phyloP scores from a whole-genome alignment of 2,888 invertebrate species.

The Euplagia quadripunctaria region DNA sequence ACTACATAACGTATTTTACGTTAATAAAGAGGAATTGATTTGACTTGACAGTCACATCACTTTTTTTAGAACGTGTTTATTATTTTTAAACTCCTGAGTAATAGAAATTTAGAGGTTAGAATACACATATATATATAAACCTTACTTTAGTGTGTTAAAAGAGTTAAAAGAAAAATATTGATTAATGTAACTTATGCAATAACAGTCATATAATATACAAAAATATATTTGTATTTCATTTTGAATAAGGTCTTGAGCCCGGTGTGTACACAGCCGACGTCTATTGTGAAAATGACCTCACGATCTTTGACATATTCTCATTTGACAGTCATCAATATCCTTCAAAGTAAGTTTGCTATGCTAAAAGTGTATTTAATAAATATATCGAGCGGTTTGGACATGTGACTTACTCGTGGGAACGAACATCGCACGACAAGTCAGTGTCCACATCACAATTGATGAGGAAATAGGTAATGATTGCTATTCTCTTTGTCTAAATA shows the following conservation, averaged over 20 bases:
- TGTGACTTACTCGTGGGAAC: constrained; percentile 58
- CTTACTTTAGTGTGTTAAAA: too few species aligned
- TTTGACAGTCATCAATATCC: constrained; percentile 69
- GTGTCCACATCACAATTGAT: constrained; percentile 31
- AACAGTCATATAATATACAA: neutral
- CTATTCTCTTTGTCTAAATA: neutral
- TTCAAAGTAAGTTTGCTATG: constrained; percentile 66
- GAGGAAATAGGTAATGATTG: constrained; percentile 48
- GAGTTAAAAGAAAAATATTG: too few species aligned
- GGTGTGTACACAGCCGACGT: constrained; percentile 47
- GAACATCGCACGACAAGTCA: constrained; percentile 32
- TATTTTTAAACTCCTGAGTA: too few species aligned
- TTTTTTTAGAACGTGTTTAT: too few species aligned
- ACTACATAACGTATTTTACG: too few species aligned
- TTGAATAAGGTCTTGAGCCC: constrained; percentile 32
- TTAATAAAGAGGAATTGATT: too few species aligned
- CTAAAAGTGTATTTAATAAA: constrained; percentile 65
- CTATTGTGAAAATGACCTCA: constrained; percentile 67
- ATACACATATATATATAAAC: too few species aligned
- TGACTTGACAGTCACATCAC: too few species aligned
- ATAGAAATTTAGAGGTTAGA: too few species aligned
- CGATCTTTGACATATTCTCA: constrained; percentile 65
- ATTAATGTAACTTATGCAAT: neutral
- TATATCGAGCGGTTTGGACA: constrained; percentile 56
- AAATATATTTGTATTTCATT: neutral